Conservation (phyloP, 2,797 vertebrate genomes). For the Gadopsis bispinosus region DNA sequence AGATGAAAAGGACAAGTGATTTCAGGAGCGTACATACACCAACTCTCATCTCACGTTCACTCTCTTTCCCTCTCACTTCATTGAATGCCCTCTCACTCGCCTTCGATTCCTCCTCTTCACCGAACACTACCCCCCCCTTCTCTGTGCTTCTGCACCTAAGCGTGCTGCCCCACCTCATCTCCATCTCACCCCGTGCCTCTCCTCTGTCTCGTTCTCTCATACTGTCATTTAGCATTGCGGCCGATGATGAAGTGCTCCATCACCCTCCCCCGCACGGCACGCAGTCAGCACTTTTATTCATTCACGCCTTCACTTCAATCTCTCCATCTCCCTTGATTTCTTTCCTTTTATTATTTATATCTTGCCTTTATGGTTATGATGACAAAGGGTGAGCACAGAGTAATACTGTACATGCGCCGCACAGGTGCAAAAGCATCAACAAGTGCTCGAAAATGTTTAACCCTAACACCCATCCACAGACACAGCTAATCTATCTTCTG, state of each 20-base stretch:
- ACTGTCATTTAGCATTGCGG: constrained; percentile 62
- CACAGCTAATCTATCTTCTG: constrained; percentile 64
- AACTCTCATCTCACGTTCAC: constrained; percentile 35
- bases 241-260: constrained; percentile 63
- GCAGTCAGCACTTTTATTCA: constrained; percentile 66
- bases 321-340: constrained; percentile 42
- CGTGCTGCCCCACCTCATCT: constrained; percentile 13
- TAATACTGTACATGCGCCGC: constrained; percentile 13
- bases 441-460: constrained; percentile 40
- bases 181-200: constrained; percentile 25
- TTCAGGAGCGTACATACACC: constrained; percentile 37
- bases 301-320: constrained; percentile 57
- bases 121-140: constrained; percentile 12
- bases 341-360: constrained; percentile 59
- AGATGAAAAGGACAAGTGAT: constrained; percentile 50
- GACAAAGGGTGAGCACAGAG: constrained; percentile 18
- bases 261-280: constrained; percentile 12
- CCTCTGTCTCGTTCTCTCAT: constrained; percentile 34
- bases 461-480: constrained; percentile 25
- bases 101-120: constrained; percentile 16
- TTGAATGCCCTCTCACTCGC: constrained; percentile 31
- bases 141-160: constrained; percentile 19
- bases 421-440: constrained; percentile 28
- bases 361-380: constrained; percentile 38
- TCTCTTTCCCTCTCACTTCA: constrained; percentile 44